Evolutionary conservation across 2,888 invertebrate species (phyloP), one percentile per base, ranked within the genome.

Genomic region (Galeopsomyia nigrocyanea): DNA sequence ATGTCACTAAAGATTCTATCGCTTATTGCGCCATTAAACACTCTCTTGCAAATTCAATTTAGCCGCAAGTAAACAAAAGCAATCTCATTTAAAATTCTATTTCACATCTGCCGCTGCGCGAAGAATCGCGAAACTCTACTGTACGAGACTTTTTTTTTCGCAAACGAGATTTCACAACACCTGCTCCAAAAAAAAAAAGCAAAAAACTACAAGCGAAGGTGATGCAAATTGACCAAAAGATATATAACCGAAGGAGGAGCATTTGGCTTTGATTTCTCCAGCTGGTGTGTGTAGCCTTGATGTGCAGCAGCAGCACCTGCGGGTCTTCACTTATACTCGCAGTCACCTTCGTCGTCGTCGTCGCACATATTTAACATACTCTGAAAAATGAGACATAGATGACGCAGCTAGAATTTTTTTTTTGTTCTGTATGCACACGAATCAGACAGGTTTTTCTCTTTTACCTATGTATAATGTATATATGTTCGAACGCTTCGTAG

Each of bases 271-370:
- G 50, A 49, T 49, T n/a, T 62, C 31, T 50, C 21, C 61, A 62
- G 61, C 61, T 62, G 50, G n/a, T 14, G n/a, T 5, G 39, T 22
- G 39, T 13, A 69, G 39, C 58, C 63, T 64, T 47, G 49, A n/a
- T n/a, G n/a, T n/a, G n/a, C n/a, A n/a, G n/a, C n/a, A 56, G 78
- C 78, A 55, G 78, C 78, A 79, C 78, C 74, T 77, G 72, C 50
- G 71, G 78, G 79, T 79, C 80, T 81, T 81, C 80, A 31, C 31
- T 77, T 78, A 31, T 31, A 53, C 46, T 17, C 21, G 47, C 56
- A 21, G 26, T 49, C 49, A 63, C 57, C 63, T 69, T 57, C 63
- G 57, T 19, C 64, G 13, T 39, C 39, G 39, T 26, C 5, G n/a
- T n/a, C 31, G 31, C 31, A 7, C 7, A 31, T 31, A 31, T 5